These are phyloP conservation scores for Leptonema lineaticorne DNA, from an alignment of 1,140 invertebrate genomes.

Conservation along the genomic window DNA sequence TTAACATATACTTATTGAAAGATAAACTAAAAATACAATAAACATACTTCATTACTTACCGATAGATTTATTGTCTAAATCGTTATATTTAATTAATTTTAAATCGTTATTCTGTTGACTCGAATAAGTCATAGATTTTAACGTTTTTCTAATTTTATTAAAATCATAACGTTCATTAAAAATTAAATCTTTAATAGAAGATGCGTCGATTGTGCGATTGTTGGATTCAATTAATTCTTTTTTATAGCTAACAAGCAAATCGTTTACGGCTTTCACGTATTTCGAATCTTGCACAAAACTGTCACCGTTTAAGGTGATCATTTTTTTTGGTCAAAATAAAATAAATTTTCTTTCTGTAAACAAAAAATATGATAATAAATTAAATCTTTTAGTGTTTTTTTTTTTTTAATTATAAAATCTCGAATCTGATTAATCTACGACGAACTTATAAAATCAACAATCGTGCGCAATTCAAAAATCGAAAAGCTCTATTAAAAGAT, in stretches of 20 bases:
- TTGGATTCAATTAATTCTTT: neutral
- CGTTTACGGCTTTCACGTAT: constrained; percentile 26
- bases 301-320: neutral
- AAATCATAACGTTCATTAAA: constrained; percentile 8
- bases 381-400: neutral
- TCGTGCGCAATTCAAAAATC: constrained; percentile 2
- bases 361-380: too few relatives aligned
- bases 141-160: constrained; percentile 26
- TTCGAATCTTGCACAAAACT: constrained; percentile 23
- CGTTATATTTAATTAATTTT: neutral
- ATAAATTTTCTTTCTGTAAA: too few relatives aligned
- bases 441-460: neutral
- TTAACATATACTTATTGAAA: too few relatives aligned
- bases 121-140: neutral
- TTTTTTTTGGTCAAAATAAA: neutral
- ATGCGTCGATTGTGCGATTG: neutral
- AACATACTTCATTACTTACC: neutral
- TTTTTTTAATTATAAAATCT: neutral
- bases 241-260: constrained; percentile 13
- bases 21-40: neutral
- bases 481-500: too few relatives aligned
- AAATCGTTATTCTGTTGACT: neutral
- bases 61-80: neutral
- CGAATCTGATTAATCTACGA: too few relatives aligned
- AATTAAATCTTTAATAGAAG: constrained; percentile 4